A percentile compares a stretch with the other conserved stretches of the same genome.
Evolutionary conservation across 1,140 invertebrate species (phyloP).

Genomic region (Phortica variegata): DNA sequence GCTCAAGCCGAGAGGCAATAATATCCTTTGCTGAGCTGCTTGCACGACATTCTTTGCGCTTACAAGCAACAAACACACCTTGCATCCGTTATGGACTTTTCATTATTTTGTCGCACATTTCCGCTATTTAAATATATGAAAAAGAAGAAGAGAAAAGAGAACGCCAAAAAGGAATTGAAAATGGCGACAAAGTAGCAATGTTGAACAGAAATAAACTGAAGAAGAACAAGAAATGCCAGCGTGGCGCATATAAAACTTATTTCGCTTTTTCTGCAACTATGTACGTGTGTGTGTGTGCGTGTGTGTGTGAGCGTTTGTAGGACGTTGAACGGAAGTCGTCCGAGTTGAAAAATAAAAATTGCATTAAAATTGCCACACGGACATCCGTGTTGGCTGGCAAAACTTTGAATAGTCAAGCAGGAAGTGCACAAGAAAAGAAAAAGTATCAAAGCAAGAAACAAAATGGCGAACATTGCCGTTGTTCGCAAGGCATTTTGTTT

Average conservation of each 20-base stretch:
- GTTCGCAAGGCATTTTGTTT: no score
- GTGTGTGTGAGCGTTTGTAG: no score
- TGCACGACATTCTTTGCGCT: neutral
- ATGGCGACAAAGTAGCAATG: neutral
- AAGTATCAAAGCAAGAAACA: no score
- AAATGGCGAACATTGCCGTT: no score
- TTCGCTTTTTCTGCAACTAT: no score
- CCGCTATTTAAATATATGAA: conserved; percentile 2
- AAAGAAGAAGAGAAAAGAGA: conserved; percentile 3
- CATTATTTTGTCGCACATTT: conserved; percentile 18
- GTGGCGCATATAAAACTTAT: no score
- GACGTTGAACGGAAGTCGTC: no score
- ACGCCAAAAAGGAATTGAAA: conserved; percentile 4
- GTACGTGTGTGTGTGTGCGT: no score
- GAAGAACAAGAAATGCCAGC: neutral
- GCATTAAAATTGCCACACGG: conserved; percentile 48
- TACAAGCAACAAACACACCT: conserved; percentile 2
- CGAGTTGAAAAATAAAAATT: conserved; percentile 33
- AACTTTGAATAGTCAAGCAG: conserved; percentile 2
- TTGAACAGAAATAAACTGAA: neutral
- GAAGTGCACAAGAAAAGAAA: no score
- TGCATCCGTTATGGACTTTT: conserved; percentile 6
- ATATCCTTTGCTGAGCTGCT: neutral
- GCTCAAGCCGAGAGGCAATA: no score
- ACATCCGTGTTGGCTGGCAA: conserved; percentile 40